Base-by-base conservation (phyloP, 2,797 vertebrate genomes). In the Champsocephalus gunnari region DNA sequence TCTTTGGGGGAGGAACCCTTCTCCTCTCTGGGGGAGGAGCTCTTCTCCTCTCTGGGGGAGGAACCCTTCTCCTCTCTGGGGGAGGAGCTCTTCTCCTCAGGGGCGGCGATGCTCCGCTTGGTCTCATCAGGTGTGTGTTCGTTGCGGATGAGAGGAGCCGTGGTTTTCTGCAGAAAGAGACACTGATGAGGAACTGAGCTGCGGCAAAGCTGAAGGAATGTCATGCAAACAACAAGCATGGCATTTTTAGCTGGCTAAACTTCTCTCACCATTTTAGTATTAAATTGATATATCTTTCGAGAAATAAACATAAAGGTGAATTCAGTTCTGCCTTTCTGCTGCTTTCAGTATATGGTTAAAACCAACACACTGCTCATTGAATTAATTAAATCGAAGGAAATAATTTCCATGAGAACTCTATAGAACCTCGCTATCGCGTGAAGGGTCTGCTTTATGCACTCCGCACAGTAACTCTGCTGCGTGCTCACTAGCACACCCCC, bases 81-180 rank as follows among this genome's bases (percentile, higher is more conserved):
- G 75, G 88, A 81, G 76, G 85, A 12, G 77, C 28, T 87, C 56
- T 87, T 89, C 77, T 91, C 87, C 17, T 83, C 76, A 43, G 87
- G 75, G 63, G 77, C 73, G 1, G 85, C 89, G 7, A 93, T 89
- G 84, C 89, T 86, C 2, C 91, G 89, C 80, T 94, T 94, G 75
- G 87, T 87, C 5, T 95, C 94, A 0, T 95, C 95, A 17, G 94
- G 93, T 9, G 94, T 94, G 86, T 95, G 94, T 66, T 96, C 94
- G 9, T 96, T 95, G 56, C 92, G 92, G 85, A 96, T 95, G 80
- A 95, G 92, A 0, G 94, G 95, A 68, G 95, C 93, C 4, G 92
- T 94, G 83, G 93, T 91, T 95, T 95, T 96, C 95, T 96, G 93
- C 19, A 79, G 68, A 65, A 55, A 65, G 68, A 83, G 11, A 10